Conservation (phyloP, 2,888 invertebrate genomes). For the Rutpela maculata region DNA sequence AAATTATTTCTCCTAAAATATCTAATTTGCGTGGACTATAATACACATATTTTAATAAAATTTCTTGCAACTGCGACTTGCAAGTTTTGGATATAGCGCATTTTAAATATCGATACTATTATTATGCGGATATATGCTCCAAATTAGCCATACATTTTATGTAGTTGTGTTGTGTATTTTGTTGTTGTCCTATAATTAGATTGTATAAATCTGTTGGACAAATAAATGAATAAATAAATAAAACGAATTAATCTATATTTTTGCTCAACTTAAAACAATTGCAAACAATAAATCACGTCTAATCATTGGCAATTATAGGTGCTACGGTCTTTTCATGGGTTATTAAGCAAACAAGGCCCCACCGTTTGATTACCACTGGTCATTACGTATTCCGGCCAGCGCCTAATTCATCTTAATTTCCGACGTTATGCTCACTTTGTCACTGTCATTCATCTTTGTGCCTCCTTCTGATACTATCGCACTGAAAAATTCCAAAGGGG, state of each 20-base stretch:
- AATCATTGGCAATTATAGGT: constrained; percentile 35
- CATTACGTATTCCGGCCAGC: constrained; percentile 31
- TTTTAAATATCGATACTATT: too few relatives aligned
- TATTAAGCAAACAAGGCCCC: constrained; percentile 29
- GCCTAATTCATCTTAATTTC: constrained; percentile 70
- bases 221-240: too few relatives aligned
- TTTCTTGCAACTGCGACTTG: too few relatives aligned
- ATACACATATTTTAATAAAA: too few relatives aligned
- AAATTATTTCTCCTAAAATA: too few relatives aligned
- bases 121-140: too few relatives aligned
- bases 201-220: too few relatives aligned
- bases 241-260: background rate
- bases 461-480: constrained; percentile 57
- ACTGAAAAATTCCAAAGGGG: constrained; percentile 41
- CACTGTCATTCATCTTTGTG: constrained; percentile 65
- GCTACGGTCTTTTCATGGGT: constrained; percentile 27
- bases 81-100: too few relatives aligned
- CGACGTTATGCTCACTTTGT: constrained; percentile 69
- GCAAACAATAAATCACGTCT: constrained; percentile 27
- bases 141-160: too few relatives aligned
- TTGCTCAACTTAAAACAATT: constrained; percentile 14
- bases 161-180: too few relatives aligned
- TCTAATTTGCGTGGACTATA: too few relatives aligned
- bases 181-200: too few relatives aligned
- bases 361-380: constrained; percentile 29